These are phyloP conservation scores for Lysiphlebus fabarum DNA, from an alignment of 1,140 invertebrate genomes.

Conservation along the genomic window DNA sequence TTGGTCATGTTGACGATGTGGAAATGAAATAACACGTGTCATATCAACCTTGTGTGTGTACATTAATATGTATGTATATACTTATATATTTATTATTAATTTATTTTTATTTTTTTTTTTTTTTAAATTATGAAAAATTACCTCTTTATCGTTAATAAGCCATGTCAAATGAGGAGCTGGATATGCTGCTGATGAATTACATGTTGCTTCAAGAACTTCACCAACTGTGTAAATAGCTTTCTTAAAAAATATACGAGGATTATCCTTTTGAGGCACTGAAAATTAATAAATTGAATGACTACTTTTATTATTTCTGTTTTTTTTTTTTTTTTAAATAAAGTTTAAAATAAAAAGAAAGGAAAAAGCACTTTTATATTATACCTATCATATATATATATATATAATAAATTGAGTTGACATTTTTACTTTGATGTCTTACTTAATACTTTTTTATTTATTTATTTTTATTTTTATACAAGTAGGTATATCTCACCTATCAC, in stretches of 20 bases:
- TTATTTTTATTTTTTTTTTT: not conserved
- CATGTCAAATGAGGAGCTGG: slow-evolving; percentile 78
- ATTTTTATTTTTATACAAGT: not conserved
- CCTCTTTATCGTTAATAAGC: slow-evolving; percentile 78
- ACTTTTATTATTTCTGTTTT: too few relatives aligned
- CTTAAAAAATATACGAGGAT: slow-evolving; percentile 70
- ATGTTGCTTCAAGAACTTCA: slow-evolving; percentile 72
- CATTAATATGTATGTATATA: too few relatives aligned
- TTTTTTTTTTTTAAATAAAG: too few relatives aligned
- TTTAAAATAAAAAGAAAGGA: too few relatives aligned
- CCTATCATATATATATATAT: too few relatives aligned
- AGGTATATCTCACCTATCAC: slow-evolving; percentile 72
- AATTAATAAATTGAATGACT: not conserved
- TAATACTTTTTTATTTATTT: not conserved
- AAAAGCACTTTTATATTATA: too few relatives aligned
- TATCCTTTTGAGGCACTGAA: slow-evolving; percentile 67
- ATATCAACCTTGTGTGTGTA: slow-evolving; percentile 44
- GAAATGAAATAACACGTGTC: slow-evolving; percentile 38
- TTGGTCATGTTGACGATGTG: slow-evolving; percentile 36
- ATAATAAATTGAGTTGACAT: too few relatives aligned
- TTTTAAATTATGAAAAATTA: slow-evolving; percentile 35
- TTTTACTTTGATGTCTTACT: too few relatives aligned
- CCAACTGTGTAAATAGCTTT: slow-evolving; percentile 66
- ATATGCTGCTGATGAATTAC: slow-evolving; percentile 69
- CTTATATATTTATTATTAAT: too few relatives aligned